Percentiles rank a stretch among this genome's conserved stretches.
Evolutionary conservation across 2,797 vertebrate genomes (phyloP).

Genomic region (Chaunax sp.): DNA sequence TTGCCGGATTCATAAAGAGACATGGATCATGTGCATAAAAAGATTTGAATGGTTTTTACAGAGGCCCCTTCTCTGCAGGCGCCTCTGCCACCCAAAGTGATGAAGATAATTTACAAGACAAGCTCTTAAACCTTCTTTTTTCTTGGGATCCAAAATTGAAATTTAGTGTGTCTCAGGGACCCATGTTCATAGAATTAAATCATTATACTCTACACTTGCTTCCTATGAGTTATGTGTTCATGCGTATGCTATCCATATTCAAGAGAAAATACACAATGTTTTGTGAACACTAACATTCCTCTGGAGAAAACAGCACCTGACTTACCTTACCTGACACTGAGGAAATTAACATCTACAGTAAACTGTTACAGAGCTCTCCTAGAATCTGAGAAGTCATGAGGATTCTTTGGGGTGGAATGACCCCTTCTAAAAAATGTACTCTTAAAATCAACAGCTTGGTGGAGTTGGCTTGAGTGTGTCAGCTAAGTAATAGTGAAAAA

Average conservation of each 20-base stretch:
- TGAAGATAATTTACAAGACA: constrained; percentile 7
- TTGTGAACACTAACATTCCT: too few relatives aligned
- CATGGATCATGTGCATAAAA: constrained; percentile 28
- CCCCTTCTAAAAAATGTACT: too few relatives aligned
- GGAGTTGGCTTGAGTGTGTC: too few relatives aligned
- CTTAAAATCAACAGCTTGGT: too few relatives aligned
- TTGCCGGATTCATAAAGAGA: constrained; percentile 39
- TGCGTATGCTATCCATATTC: too few relatives aligned
- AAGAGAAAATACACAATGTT: too few relatives aligned
- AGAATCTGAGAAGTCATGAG: too few relatives aligned
- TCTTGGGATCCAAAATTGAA: background rate
- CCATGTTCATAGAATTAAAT: background rate
- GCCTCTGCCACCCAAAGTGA: constrained; percentile 13
- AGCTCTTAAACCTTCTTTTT: background rate
- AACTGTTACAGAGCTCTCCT: too few relatives aligned
- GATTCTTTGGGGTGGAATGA: too few relatives aligned
- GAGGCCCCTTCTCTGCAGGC: constrained; percentile 37
- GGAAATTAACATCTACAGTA: background rate
- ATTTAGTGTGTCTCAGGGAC: constrained; percentile 1
- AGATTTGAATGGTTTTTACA: constrained; percentile 33
- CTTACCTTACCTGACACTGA: too few relatives aligned
- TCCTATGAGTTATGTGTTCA: background rate
- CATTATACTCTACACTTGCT: background rate
- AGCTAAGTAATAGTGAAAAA: too few relatives aligned
- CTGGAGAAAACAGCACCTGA: too few relatives aligned